Conservation (phyloP, 2,888 invertebrate species). For the Maniola hyperantus region DNA sequence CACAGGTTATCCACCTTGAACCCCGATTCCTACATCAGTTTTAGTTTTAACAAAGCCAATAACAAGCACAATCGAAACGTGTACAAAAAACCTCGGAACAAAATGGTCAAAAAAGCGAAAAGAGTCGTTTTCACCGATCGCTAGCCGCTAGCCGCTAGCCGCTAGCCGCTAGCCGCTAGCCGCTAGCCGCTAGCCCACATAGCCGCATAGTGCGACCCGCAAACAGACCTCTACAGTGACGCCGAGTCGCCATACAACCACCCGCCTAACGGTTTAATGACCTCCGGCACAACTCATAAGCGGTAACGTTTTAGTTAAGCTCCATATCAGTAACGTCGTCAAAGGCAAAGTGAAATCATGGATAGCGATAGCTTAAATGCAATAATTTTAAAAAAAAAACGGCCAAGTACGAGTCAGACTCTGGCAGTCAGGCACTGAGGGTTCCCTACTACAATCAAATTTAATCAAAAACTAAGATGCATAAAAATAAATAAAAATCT, state of each 20-base stretch:
- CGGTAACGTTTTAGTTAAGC: neutral
- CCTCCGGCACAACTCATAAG: slow-evolving; percentile 27
- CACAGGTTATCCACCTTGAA: slow-evolving; percentile 5
- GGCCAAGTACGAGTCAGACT: too few species aligned
- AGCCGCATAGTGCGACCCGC: slow-evolving; percentile 48
- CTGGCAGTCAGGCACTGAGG: too few species aligned
- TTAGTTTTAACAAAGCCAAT: neutral
- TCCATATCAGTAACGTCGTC: too few species aligned
- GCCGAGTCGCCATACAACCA: slow-evolving; percentile 36
- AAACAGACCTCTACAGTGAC: slow-evolving; percentile 51
- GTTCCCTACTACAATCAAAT: too few species aligned
- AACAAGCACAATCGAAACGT: slow-evolving; percentile 16
- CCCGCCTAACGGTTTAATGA: slow-evolving; percentile 53
- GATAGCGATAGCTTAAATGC: too few species aligned
- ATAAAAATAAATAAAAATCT: too few species aligned
- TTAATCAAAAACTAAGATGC: too few species aligned
- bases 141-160: neutral
- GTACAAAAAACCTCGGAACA: slow-evolving; percentile 1
- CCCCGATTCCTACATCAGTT: neutral
- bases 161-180: slow-evolving; percentile 8
- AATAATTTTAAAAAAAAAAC: too few species aligned
- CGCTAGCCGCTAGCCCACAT: slow-evolving; percentile 48
- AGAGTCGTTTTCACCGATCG: slow-evolving; percentile 34
- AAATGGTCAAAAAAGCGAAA: slow-evolving; percentile 29
- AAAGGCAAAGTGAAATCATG: too few species aligned